phyloP scores from a whole-genome alignment of 1,140 invertebrate genomes.

The Saccostrea cuccullata region DNA sequence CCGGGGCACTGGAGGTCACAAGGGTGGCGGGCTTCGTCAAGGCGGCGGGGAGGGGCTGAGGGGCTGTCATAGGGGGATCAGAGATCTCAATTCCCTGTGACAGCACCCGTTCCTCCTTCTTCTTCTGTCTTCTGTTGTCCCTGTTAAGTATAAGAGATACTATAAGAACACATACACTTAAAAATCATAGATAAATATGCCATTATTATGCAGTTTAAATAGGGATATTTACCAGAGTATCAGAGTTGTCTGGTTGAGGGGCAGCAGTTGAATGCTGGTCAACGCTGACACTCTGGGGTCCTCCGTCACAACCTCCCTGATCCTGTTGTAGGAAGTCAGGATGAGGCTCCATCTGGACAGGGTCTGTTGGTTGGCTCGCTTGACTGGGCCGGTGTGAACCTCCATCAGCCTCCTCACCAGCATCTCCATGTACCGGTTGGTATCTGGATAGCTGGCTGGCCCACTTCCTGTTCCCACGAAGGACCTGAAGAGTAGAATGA shows the following conservation, averaged over 20 bases:
- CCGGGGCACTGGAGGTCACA: neutral
- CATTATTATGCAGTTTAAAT: neutral
- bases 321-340: slow-evolving; percentile 1
- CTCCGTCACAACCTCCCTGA: slow-evolving; percentile 3
- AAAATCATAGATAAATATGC: no score
- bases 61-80: neutral
- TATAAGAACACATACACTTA: neutral
- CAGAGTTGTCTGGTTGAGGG: neutral
- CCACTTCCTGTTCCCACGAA: neutral
- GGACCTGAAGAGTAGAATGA: neutral
- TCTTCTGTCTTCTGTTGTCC: neutral
- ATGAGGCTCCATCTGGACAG: neutral
- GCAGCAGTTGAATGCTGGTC: neutral
- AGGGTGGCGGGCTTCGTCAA: neutral
- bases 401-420: no score
- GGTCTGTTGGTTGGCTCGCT: neutral
- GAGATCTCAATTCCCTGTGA: neutral
- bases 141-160: neutral
- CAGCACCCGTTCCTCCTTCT: neutral
- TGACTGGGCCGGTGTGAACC: no score
- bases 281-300: neutral
- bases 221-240: neutral
- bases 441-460: neutral
- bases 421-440: slow-evolving; percentile 23
- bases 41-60: neutral